Base-by-base conservation (phyloP, 2,113 vertebrate species). In the Abramis brama region DNA sequence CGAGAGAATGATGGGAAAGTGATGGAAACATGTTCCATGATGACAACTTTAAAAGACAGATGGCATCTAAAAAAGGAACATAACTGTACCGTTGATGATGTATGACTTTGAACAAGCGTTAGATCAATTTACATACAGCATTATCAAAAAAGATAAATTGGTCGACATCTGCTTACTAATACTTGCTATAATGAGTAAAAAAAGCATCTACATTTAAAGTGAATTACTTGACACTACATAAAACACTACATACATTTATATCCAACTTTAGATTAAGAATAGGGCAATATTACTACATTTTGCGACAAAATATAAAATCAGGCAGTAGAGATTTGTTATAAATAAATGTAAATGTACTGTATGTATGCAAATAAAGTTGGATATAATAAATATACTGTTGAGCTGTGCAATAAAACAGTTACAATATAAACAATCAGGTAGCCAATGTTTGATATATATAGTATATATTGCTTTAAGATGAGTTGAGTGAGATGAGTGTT, bases 31-130 rank as follows among this genome's bases (percentile, higher is more conserved):
- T 62, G 60, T 25, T 64, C n/a, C 23, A 64, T 4, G n/a, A 75
- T 50, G 73, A 75, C 70, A 73, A 73, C 10, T 36, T 43, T 43
- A 71, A 71, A 43, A 71, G 36, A 71, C 36, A 43, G 68, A 23
- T 43, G 68, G 68, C 10, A 12, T 43, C 36, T 43, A 23, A 43
- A 71, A 43, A 43, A 70, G 10, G 68, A 23, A 39, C 33, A 43
- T 12, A 71, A 7, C 68, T 12, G 68, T 43, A 43, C 36, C 0
- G 9, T 23, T 71, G 23, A 71, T 43, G 36, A 71, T 43, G 4
- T 11, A 43, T 43, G 36, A 43, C 68, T 71, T 23, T 43, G 68
- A 71, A 43, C 68, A 23, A 71, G 36, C 21, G 9, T 39, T 39
- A 21, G 33, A 21, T 39, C 30, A 21, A 71, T 71, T 36, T 36